phyloP scores from a whole-genome alignment of 2,113 vertebrate genomes.

The Anthoscopus minutus region DNA sequence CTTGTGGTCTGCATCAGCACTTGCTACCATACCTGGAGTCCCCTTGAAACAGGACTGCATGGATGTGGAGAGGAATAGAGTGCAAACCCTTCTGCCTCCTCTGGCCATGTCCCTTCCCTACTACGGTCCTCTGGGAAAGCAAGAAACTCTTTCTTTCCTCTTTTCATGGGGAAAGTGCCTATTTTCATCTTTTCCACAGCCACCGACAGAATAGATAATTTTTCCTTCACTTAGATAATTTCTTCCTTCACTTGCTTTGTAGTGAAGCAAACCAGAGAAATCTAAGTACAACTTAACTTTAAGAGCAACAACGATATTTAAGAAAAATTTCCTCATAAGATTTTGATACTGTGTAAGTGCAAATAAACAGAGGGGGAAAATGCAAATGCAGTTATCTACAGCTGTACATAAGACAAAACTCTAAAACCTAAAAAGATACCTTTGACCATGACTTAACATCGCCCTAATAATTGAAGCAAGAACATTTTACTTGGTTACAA shows the following conservation, averaged over 20 bases:
- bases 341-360: neutral
- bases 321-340: neutral
- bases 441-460: neutral
- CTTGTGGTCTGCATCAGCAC: neutral
- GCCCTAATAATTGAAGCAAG: neutral
- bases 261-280: neutral
- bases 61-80: neutral
- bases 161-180: neutral
- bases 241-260: neutral
- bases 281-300: neutral
- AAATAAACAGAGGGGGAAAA: neutral
- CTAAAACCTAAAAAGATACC: neutral
- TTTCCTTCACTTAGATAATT: neutral
- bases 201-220: neutral
- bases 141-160: neutral
- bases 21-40: fast-evolving
- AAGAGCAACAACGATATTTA: neutral
- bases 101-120: neutral
- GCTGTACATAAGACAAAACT: neutral
- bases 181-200: neutral
- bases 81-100: neutral
- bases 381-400: neutral
- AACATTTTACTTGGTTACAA: neutral
- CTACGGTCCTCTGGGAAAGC: neutral
- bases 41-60: neutral